Evolutionary conservation across 2,113 vertebrate genomes (phyloP).

Genomic region (Callorhinus ursinus): DNA sequence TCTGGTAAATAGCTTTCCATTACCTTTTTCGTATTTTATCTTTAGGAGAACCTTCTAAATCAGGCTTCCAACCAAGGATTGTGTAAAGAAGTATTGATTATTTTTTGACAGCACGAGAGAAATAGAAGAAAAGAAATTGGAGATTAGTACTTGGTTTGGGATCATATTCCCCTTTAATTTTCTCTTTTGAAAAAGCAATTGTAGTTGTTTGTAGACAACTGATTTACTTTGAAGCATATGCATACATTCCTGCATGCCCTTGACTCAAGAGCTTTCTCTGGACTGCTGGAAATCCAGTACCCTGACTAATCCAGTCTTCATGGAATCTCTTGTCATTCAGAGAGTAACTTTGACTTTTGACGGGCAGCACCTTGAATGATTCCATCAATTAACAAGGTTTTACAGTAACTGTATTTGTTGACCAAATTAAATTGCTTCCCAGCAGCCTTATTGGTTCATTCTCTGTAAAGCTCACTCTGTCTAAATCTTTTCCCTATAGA

Average conservation of each 20-base stretch:
- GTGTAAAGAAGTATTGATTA: conserved; percentile 23
- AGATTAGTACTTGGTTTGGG: conserved; percentile 39
- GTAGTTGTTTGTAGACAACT: not conserved
- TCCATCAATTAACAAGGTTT: conserved; percentile 41
- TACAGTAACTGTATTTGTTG: conserved; percentile 37
- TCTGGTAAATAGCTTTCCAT: not conserved
- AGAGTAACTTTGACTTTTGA: conserved; percentile 50
- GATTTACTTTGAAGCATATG: not conserved
- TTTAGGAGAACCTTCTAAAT: conserved; percentile 9
- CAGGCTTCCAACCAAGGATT: not conserved
- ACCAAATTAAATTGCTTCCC: conserved; percentile 63
- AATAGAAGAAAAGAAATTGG: not conserved
- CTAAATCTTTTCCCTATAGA: conserved; percentile 26
- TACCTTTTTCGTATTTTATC: conserved; percentile 14
- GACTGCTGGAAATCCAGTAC: not conserved
- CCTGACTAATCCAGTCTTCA: not conserved
- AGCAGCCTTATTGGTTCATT: conserved; percentile 34
- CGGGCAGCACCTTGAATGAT: not conserved
- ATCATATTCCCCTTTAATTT: not conserved
- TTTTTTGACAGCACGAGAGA: not conserved
- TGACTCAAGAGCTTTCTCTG: not conserved
- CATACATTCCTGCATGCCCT: not conserved
- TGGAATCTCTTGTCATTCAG: not conserved
- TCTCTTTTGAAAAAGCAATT: not conserved
- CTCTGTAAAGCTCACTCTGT: conserved; percentile 44